Evolutionary conservation across 2,113 vertebrate genomes (phyloP).

Genomic region (Acinonyx jubatus): DNA sequence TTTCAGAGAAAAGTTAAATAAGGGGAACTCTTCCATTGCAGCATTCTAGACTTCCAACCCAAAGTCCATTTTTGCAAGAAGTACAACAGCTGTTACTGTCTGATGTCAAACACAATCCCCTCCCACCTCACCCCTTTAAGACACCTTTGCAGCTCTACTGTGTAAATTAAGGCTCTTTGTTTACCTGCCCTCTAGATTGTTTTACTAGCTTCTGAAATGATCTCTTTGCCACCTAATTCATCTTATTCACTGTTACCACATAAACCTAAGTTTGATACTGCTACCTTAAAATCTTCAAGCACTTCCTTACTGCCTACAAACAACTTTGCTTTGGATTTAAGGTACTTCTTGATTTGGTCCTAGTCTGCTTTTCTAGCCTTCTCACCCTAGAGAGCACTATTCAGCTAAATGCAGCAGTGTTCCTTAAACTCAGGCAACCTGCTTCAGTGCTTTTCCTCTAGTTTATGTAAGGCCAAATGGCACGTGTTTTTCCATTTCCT

Average conservation of each 20-base stretch:
- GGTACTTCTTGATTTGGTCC: neutral
- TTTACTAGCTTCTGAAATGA: slow-evolving; percentile 5
- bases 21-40: neutral
- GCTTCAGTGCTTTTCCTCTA: neutral
- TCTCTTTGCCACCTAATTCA: neutral
- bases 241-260: neutral
- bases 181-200: neutral
- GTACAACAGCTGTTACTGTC: slow-evolving; percentile 35
- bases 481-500: neutral
- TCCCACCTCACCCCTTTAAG: neutral
- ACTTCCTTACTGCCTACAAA: neutral
- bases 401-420: neutral
- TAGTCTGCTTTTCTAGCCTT: neutral
- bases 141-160: neutral
- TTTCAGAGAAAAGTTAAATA: slow-evolving; percentile 58
- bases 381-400: neutral
- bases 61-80: slow-evolving; percentile 33
- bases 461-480: neutral
- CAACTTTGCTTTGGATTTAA: neutral
- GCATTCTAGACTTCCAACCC: slow-evolving; percentile 42
- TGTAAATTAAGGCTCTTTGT: neutral
- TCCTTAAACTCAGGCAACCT: neutral
- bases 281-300: slow-evolving; percentile 34
- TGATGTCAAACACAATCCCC: slow-evolving; percentile 14
- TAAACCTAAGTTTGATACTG: neutral